phyloP scores from a whole-genome alignment of 2,888 invertebrate species.

The Melipona bicolor region DNA sequence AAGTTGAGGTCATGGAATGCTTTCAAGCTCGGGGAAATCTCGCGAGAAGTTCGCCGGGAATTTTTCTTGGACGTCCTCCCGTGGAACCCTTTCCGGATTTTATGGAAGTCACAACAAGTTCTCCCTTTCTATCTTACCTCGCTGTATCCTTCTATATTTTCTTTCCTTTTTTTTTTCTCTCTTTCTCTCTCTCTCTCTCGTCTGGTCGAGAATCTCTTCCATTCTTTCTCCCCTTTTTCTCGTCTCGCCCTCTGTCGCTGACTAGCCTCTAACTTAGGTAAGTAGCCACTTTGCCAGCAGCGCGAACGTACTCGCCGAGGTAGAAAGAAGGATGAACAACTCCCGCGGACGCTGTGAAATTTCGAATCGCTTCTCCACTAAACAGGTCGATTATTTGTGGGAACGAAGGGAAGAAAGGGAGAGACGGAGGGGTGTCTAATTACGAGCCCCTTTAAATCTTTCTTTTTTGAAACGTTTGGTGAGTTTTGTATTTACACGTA shows the following conservation, averaged over 20 bases:
- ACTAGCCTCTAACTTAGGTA: slow-evolving; percentile 63
- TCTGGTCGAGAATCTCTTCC: slow-evolving; percentile 14
- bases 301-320: slow-evolving; percentile 67
- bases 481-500: too few relatives aligned
- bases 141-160: neutral
- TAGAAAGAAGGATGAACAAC: slow-evolving; percentile 49
- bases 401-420: neutral
- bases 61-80: slow-evolving; percentile 67
- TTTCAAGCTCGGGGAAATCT: slow-evolving; percentile 69
- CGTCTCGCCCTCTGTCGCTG: slow-evolving; percentile 14
- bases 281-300: slow-evolving; percentile 70
- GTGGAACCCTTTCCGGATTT: slow-evolving; percentile 63
- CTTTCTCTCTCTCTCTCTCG: slow-evolving; percentile 30
- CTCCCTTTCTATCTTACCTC: slow-evolving; percentile 50
- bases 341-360: slow-evolving; percentile 53
- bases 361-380: slow-evolving; percentile 57
- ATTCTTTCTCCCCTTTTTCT: slow-evolving; percentile 40
- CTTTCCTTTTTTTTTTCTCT: slow-evolving; percentile 25
- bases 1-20: slow-evolving; percentile 28
- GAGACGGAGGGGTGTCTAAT: neutral
- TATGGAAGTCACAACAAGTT: slow-evolving; percentile 78
- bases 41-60: slow-evolving; percentile 67
- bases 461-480: too few relatives aligned
- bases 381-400: slow-evolving; percentile 14
- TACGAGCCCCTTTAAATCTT: neutral